A percentile compares a stretch with the other conserved stretches of the same genome.
Conservation (phyloP, 2,797 vertebrate genomes). For the Gobionotothen gibberifrons region DNA sequence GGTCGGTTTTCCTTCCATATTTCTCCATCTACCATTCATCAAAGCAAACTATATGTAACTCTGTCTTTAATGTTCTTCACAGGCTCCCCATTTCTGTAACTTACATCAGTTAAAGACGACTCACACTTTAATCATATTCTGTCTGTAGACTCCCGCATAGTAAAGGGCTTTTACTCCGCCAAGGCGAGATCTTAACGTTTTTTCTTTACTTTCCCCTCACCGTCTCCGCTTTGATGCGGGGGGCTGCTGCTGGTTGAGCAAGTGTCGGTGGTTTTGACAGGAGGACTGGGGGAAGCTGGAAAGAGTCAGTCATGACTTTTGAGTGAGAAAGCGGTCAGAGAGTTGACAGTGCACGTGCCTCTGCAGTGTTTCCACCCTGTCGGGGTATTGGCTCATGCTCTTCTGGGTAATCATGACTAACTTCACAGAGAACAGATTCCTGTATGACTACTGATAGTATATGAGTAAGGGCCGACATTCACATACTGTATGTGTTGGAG, state of each 20-base stretch:
- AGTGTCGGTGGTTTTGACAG: conserved; percentile 43
- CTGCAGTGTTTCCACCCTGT: conserved; percentile 30
- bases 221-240: conserved; percentile 1
- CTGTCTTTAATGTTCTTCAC: conserved; percentile 19
- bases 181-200: background rate
- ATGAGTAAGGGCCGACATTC: background rate
- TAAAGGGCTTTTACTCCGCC: conserved; percentile 20
- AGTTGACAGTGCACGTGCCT: conserved; percentile 18
- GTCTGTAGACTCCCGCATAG: conserved; percentile 27
- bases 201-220: background rate
- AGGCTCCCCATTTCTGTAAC: conserved; percentile 26
- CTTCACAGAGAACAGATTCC: background rate
- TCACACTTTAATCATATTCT: conserved; percentile 48
- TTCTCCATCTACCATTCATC: conserved; percentile 13
- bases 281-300: conserved; percentile 32
- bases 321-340: conserved; percentile 37
- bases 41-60: background rate
- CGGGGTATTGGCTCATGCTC: conserved; percentile 43
- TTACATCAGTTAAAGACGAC: conserved; percentile 48
- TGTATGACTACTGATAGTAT: background rate
- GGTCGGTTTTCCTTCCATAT: conserved; percentile 2
- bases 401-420: conserved; percentile 35
- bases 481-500: background rate
- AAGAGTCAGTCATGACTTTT: conserved; percentile 39
- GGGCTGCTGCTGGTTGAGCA: conserved; percentile 36